Conservation (phyloP, 2,113 vertebrate genomes). For the Notarius quadriscutis region DNA sequence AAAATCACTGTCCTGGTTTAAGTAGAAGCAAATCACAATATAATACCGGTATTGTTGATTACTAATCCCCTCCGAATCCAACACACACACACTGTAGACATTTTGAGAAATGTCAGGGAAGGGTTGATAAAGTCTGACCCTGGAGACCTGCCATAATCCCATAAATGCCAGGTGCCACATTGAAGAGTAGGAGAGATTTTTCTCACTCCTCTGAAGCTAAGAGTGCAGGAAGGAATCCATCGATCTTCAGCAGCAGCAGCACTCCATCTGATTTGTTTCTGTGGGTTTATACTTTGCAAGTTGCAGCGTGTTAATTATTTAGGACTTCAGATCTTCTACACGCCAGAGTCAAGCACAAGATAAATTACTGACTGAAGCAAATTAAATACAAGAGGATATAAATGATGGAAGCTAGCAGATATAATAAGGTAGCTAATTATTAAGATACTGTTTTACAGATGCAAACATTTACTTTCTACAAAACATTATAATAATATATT, state of each 20-base stretch:
- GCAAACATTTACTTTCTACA: neutral
- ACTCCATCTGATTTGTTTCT: neutral
- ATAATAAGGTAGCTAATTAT: neutral
- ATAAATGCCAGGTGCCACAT: constrained; percentile 40
- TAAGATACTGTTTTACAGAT: neutral
- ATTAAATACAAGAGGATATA: neutral
- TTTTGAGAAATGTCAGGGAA: constrained; percentile 32
- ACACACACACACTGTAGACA: constrained; percentile 9
- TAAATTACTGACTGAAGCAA: neutral
- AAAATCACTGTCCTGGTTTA: neutral
- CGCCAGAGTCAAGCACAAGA: neutral
- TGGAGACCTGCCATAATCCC: constrained; percentile 25
- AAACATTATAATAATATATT: neutral
- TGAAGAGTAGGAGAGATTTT: constrained; percentile 14
- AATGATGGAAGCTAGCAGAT: neutral
- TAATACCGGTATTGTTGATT: neutral
- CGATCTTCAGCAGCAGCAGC: constrained; percentile 19
- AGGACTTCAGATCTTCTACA: constrained; percentile 9
- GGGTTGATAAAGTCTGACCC: constrained; percentile 19
- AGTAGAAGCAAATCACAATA: neutral
- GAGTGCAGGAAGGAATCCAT: neutral
- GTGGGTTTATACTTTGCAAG: constrained; percentile 3
- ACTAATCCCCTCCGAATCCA: neutral
- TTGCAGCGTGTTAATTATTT: constrained; percentile 1
- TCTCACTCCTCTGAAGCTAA: neutral